Evolutionary conservation across 1,140 invertebrate species (phyloP), one percentile per base, ranked within the genome.

Genomic region (Macrobrachium nipponense): DNA sequence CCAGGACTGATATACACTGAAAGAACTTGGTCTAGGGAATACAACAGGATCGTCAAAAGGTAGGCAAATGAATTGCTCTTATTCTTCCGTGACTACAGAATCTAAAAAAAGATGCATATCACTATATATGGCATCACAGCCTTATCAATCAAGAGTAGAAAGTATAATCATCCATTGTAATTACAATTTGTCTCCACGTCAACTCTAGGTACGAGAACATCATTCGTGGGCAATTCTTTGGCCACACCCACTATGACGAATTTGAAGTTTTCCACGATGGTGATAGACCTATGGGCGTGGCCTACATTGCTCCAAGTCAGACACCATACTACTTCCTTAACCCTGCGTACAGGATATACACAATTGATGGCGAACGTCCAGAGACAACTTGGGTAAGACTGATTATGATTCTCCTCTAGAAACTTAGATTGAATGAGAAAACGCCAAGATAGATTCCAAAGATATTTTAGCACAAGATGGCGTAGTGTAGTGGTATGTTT

Each of bases 1-100:
- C 93, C 95, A 0, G 95, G 95, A 10, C 92, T 93, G 17, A 89
- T 92, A 7, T 93, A 94, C 82, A 95, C 58, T 7, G 79, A 87
- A 43, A 75, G 85, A 36, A 78, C 79, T 60, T 87, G 85, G 85
- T 87, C 85, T 4, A 86, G 89, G n/a, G 90, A 92, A 80, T 92
- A 90, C 82, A 90, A 91, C 81, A 80, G 88, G 14, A 92, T 92
- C 17, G 88, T 92, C 23, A 89, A 90, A 44, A 85, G 90, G 77
- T 90, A 66, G 89, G 87, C 64, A 1, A 18, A 51, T 51, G 2
- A 36, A 36, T 12, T 51, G 7, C 51, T 10, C 51, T 12, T 0
- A 51, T 0, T 51, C 12, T 12, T 7, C 51, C 51, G 0, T 51
- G 0, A 51, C 5, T 51, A 10, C 8, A 7, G 51, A 8, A 10